A percentile compares a stretch with the other conserved stretches of the same genome.
Conservation (phyloP, 2,888 invertebrate genomes). For the Dicyrtoma fusca region DNA sequence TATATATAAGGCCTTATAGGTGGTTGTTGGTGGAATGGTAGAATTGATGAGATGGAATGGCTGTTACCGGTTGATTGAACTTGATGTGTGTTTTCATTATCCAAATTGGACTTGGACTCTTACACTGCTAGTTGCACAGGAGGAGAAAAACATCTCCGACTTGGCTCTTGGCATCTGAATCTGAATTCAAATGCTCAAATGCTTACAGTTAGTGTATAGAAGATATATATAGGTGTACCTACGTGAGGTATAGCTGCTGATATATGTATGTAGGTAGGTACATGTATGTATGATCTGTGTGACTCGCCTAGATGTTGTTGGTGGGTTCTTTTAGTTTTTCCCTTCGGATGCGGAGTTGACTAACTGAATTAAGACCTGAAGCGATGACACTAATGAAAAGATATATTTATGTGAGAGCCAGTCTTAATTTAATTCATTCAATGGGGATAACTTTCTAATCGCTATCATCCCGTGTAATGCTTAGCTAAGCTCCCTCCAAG, state of each 20-base stretch:
- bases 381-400: constrained; percentile 57
- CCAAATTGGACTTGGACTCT: constrained; percentile 43
- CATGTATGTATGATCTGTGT: neutral
- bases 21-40: neutral
- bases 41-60: constrained; percentile 28
- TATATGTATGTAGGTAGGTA: too few species aligned
- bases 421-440: constrained; percentile 25
- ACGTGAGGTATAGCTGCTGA: too few species aligned
- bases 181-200: too few species aligned
- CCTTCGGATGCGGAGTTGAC: constrained; percentile 15
- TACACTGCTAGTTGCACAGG: neutral
- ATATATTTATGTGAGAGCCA: constrained; percentile 41
- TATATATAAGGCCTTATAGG: too few species aligned
- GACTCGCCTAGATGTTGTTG: neutral
- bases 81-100: constrained; percentile 50
- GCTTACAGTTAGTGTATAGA: too few species aligned
- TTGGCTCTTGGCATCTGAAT: constrained; percentile 1
- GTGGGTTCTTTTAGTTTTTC: neutral
- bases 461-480: too few species aligned
- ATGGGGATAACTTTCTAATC: constrained; percentile 1
- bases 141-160: constrained; percentile 31
- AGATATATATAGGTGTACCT: too few species aligned
- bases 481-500: neutral
- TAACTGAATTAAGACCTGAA: constrained; percentile 56
- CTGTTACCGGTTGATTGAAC: constrained; percentile 39